Evolutionary conservation across 2,113 vertebrate genomes (phyloP), one percentile per base, ranked within the genome.

Genomic region (Scomber japonicus): DNA sequence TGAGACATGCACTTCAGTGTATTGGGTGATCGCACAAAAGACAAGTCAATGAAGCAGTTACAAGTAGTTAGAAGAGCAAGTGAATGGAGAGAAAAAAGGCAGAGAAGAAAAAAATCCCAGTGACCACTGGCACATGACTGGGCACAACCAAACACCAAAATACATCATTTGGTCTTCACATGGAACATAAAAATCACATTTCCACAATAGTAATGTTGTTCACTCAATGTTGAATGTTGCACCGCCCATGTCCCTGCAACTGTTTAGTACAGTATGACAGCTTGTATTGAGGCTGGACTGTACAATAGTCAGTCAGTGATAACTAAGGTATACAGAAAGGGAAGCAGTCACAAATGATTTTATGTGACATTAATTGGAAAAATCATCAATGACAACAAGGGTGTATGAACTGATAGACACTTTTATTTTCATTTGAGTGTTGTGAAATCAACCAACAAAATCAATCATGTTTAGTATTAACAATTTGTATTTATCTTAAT

Each of bases 1-100:
- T 89, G 85, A 89, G 82, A 89, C 49, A 13, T 63, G 49, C 71
- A 79, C 71, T 81, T 70, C 54, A 81, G 75, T 82, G 51, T 57
- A 69, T 30, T 46, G 67, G 61, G 75, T 65, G 51, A 89, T 75
- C 60, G 74, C 40, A 8, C 83, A 71, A 67, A 24, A 81, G 79
- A 85, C 48, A 78, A 86, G 67, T 74, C 81, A 89, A 68, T 82
- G 88, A 88, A 87, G 89, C 83, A 75, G 65, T 82, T 88, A 48
- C 31, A 75, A 83, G 77, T 64, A 62, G 57, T 54, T 63, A 76
- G 53, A 84, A 49, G 24, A 60, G 27, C 15, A 9, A 40, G 27
- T 30, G 40, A 48, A 56, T 35, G 46, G 12, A 31, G 27, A 5
- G 5, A 17, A 51, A 17, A 51, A 40, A 30, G 24, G 13, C 11